Evolutionary conservation across 2,113 vertebrate genomes (phyloP).

Genomic region (Thermophis baileyi): DNA sequence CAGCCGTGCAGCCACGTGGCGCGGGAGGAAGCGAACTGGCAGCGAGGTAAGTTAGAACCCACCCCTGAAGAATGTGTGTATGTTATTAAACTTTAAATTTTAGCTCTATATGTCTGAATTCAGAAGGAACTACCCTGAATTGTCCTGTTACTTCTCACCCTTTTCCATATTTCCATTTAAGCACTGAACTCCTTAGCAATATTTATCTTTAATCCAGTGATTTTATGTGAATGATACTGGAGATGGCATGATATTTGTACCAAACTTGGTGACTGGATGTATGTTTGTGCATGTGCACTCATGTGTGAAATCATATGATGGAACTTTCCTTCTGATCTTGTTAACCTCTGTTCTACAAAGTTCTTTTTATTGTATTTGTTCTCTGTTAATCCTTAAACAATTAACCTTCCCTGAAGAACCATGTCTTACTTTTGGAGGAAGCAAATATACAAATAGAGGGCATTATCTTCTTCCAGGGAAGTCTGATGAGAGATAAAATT

Average conservation of each 20-base stretch:
- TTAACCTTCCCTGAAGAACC: constrained; percentile 15
- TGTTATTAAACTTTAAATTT: not conserved
- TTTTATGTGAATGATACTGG: not conserved
- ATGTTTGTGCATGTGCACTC: not conserved
- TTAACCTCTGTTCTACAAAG: not conserved
- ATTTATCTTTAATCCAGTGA: not conserved
- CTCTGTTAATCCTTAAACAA: constrained; percentile 33
- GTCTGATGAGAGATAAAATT: not conserved
- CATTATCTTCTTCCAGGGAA: constrained; percentile 30
- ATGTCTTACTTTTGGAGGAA: constrained; percentile 45
- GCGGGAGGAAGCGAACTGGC: no score
- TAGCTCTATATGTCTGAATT: not conserved
- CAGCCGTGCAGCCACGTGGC: no score
- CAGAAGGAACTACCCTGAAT: not conserved
- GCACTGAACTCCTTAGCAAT: not conserved
- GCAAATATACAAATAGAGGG: constrained; percentile 32
- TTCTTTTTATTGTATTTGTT: not conserved
- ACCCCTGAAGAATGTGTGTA: no score
- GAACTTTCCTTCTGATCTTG: not conserved
- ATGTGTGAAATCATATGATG: not conserved
- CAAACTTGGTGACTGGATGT: not conserved
- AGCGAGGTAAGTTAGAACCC: no score
- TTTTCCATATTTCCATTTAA: not conserved
- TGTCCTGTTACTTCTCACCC: not conserved
- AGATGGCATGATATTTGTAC: not conserved